A percentile compares a stretch with the other conserved stretches of the same genome.
phyloP scores from a whole-genome alignment of 2,888 invertebrate genomes.

The Gryllus longicercus region DNA sequence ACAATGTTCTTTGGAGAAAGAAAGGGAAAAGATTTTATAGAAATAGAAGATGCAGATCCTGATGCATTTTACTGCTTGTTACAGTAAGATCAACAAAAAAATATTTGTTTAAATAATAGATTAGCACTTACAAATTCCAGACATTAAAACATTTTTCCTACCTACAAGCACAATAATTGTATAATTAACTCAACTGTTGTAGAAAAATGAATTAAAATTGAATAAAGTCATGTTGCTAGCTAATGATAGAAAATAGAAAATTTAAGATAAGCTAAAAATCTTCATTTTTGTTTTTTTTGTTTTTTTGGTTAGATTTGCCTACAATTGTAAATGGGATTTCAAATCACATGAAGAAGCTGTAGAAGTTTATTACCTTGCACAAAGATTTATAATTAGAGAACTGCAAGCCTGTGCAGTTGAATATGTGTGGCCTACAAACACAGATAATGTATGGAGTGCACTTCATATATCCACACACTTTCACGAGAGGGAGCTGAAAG shows the following conservation, averaged over 20 bases:
- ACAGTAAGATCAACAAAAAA: background rate
- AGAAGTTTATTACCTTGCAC: background rate
- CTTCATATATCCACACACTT: background rate
- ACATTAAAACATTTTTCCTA: no score
- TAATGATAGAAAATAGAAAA: background rate
- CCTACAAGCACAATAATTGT: no score
- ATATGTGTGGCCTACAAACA: background rate
- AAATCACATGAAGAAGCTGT: conserved; percentile 2
- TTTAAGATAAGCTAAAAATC: background rate
- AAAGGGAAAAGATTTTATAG: background rate
- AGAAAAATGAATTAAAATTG: no score
- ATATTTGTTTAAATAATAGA: background rate
- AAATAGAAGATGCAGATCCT: background rate
- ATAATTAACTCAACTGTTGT: no score
- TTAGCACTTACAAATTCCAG: no score
- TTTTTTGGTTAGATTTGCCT: background rate
- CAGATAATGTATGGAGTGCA: conserved; percentile 1
- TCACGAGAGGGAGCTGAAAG: background rate
- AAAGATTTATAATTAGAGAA: background rate
- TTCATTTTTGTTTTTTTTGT: background rate
- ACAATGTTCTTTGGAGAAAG: background rate
- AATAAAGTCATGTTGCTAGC: no score
- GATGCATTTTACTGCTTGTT: background rate
- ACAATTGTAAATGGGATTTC: background rate
- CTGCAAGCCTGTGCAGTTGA: background rate